Base-by-base conservation (phyloP, 2,888 invertebrate genomes). In the Chalcosyrphus nemorum region DNA sequence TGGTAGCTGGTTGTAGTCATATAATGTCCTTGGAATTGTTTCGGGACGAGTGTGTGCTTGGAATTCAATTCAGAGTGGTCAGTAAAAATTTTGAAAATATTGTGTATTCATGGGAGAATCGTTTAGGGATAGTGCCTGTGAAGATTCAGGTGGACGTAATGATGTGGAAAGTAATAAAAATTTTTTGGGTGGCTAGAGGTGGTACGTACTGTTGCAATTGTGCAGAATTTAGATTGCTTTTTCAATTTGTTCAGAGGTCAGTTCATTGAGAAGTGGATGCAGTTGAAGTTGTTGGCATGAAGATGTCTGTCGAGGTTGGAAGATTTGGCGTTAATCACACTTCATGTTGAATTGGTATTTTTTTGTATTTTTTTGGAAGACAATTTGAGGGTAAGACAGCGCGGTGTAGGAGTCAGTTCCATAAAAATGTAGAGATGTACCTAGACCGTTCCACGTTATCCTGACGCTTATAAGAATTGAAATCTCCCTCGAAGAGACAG, bases 81-180 rank as follows among this genome's bases (percentile, higher is more conserved):
- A 74, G 70, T 84, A 84, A 74, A 84, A 84, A 74, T 75, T 35
- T 70, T 38, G 6, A 75, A 84, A 84, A 75, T 84, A 84, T 84
- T 80, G 80, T 70, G 63, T 63, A 75, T 84, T 84, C 84, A 84
- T 80, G 63, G 70, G 52, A 70, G 77, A 56, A 78, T 63, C 74
- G 68, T 78, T 78, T 78, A 78, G 35, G 54, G 50, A 47, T 52
- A 74, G 78, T 74, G 52, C 84, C 63, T 84, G 74, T 47, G 45
- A 72, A 74, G 63, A 63, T 74, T 57, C 78, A 84, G 84, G 84
- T 84, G 80, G 65, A 75, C 52, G 70, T 75, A 84, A 70, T 84
- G 70, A 75, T 38, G 68, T 75, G 78, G 61, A 84, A 84, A 70
- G 57, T 54, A 47, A 43, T 78, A 84, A 80, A 80, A 75, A n/a